Percentiles rank a stretch among this genome's conserved stretches.
These are phyloP conservation scores for Drosophila melanocephala DNA, from an alignment of 2,888 invertebrate species.

Conservation along the genomic window DNA sequence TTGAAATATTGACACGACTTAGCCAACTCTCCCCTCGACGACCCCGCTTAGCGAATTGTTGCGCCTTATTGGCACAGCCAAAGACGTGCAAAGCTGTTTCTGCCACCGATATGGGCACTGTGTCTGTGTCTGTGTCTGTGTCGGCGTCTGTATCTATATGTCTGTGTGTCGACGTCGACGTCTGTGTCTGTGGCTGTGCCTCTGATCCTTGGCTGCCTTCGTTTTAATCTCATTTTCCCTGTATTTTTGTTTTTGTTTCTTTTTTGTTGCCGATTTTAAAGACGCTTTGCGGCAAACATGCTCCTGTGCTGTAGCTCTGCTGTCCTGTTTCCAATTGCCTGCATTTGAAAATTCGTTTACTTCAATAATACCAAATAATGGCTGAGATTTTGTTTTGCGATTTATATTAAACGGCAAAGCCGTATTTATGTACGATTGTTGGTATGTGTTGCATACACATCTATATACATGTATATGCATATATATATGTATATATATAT, in stretches of 20 bases:
- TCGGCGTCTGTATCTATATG: background rate
- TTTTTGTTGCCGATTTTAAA: constrained; percentile 54
- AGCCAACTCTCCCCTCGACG: constrained; percentile 10
- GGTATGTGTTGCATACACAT: background rate
- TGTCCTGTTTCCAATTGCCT: constrained; percentile 38
- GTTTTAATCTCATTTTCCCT: constrained; percentile 44
- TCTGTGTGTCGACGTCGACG: constrained; percentile 2
- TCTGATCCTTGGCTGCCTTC: constrained; percentile 19
- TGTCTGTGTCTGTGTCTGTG: background rate
- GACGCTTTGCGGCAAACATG: constrained; percentile 47
- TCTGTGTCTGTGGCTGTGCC: constrained; percentile 8
- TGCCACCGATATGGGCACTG: constrained; percentile 19
- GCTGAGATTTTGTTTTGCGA: constrained; percentile 63
- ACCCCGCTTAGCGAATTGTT: constrained; percentile 54
- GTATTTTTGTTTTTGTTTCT: background rate
- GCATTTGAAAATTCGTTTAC: constrained; percentile 66
- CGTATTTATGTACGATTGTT: constrained; percentile 19
- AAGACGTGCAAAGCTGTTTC: constrained; percentile 51
- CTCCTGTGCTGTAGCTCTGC: constrained; percentile 9
- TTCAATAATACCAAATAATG: constrained; percentile 68
- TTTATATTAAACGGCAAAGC: constrained; percentile 39
- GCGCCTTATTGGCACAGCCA: constrained; percentile 63
- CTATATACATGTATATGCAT: background rate
- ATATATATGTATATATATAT: background rate
- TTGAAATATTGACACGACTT: constrained; percentile 65